A percentile compares a stretch with the other conserved stretches of the same genome.
phyloP scores from a whole-genome alignment of 2,888 invertebrate species.

The Melangyna quadrimaculata region DNA sequence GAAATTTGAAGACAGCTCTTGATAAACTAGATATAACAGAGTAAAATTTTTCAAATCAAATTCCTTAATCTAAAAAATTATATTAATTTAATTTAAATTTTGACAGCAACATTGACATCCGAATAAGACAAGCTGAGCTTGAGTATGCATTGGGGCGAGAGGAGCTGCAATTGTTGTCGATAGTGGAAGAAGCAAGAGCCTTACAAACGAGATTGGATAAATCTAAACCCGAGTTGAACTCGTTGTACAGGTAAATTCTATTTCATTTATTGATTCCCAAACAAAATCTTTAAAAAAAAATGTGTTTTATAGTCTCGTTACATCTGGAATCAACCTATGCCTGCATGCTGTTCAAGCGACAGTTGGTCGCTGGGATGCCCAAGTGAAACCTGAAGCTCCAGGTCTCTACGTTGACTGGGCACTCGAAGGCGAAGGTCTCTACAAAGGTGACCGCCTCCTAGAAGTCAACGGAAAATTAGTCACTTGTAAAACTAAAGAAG shows the following conservation, averaged over 20 bases:
- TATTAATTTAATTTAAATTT: not conserved
- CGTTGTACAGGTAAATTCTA: constrained; percentile 84
- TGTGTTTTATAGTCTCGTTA: constrained; percentile 76
- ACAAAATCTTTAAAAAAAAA: not conserved
- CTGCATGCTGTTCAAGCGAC: constrained; percentile 87
- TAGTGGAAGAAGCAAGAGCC: constrained; percentile 91
- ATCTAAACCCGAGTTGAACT: constrained; percentile 82
- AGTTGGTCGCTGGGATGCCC: constrained; percentile 88
- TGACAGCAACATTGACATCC: constrained; percentile 91
- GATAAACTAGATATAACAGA: constrained; percentile 93
- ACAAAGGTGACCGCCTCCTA: constrained; percentile 88
- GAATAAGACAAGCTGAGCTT: constrained; percentile 94
- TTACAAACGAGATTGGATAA: constrained; percentile 90
- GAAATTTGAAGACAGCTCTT: constrained; percentile 89
- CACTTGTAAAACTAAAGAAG: constrained; percentile 86
- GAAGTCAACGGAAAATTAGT: constrained; percentile 91
- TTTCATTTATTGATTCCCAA: not conserved
- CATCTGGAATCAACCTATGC: constrained; percentile 81
- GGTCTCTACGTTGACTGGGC: constrained; percentile 92
- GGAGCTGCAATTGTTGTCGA: constrained; percentile 91
- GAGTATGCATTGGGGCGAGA: constrained; percentile 94
- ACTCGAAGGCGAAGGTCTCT: constrained; percentile 88
- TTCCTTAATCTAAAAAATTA: not conserved
- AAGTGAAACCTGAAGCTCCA: constrained; percentile 85
- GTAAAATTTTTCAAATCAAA: constrained; percentile 82